phyloP scores from a whole-genome alignment of 1,140 invertebrate genomes.

The Asbolus verrucosus region DNA sequence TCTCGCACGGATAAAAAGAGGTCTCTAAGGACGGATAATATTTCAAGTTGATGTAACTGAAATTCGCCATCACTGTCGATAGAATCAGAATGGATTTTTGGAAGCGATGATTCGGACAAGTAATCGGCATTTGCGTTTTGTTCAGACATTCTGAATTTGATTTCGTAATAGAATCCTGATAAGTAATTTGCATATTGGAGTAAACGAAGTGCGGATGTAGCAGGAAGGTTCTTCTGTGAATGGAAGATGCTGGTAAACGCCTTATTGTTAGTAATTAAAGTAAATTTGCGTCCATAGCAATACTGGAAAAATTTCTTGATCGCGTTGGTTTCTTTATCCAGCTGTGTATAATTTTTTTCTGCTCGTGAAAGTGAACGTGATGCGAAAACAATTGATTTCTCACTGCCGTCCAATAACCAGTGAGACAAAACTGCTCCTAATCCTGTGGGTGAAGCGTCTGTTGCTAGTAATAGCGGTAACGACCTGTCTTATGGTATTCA shows the following conservation, averaged over 20 bases:
- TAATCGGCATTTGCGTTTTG: neutral
- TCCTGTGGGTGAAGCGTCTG: conserved; percentile 7
- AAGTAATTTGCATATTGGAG: conserved; percentile 36
- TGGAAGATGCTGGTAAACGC: conserved; percentile 27
- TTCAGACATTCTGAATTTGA: neutral
- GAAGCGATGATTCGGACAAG: neutral
- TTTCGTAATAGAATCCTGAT: neutral
- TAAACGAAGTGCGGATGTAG: conserved; percentile 39
- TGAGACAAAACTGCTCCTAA: neutral
- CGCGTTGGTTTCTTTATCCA: conserved; percentile 65
- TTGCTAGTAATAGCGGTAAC: neutral
- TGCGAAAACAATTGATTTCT: conserved; percentile 61
- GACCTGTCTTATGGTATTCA: neutral
- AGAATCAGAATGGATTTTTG: neutral
- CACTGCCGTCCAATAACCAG: neutral
- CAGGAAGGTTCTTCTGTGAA: conserved; percentile 26
- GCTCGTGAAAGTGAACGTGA: conserved; percentile 60
- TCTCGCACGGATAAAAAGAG: neutral
- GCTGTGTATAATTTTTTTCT: conserved; percentile 63
- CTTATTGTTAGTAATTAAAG: conserved; percentile 30
- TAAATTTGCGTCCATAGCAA: conserved; percentile 1
- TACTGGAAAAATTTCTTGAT: conserved; percentile 46
- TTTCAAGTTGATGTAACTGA: neutral
- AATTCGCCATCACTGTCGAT: neutral
- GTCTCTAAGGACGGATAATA: neutral